A percentile compares a stretch with the other conserved stretches of the same genome.
Evolutionary conservation across 2,113 vertebrate genomes (phyloP).

Genomic region (Amphiprion ocellaris): DNA sequence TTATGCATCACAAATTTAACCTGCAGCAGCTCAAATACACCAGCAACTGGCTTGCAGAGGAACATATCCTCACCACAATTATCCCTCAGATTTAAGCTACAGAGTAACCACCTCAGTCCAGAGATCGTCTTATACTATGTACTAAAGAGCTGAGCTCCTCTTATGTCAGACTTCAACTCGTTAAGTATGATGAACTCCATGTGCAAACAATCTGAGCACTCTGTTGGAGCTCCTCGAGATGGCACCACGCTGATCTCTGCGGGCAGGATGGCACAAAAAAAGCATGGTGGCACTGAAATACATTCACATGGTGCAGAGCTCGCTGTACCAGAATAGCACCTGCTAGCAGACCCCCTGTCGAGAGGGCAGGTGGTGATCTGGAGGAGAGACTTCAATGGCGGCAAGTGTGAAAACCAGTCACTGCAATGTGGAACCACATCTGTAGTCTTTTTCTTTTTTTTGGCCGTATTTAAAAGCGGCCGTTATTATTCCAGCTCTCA

Average conservation of each 20-base stretch:
- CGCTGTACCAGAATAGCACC: conserved; percentile 63
- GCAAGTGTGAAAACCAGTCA: conserved; percentile 43
- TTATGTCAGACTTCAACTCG: not conserved
- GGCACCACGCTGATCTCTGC: conserved; percentile 54
- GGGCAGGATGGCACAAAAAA: conserved; percentile 17
- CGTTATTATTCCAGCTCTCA: conserved; percentile 67
- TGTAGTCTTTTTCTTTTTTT: conserved; percentile 31
- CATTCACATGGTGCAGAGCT: conserved; percentile 25
- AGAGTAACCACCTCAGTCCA: not conserved
- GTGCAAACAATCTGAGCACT: conserved; percentile 48
- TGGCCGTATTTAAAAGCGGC: conserved; percentile 17
- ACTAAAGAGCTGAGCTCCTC: conserved; percentile 32
- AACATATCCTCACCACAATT: not conserved
- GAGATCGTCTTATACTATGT: conserved; percentile 1
- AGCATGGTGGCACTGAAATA: conserved; percentile 19
- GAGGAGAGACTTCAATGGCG: conserved; percentile 20
- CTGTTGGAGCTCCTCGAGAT: conserved; percentile 62
- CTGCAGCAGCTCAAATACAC: not conserved
- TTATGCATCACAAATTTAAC: not conserved
- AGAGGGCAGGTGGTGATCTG: conserved; percentile 71
- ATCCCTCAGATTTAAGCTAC: not conserved
- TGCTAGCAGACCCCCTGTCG: conserved; percentile 61
- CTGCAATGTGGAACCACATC: conserved; percentile 39
- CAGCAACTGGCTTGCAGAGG: too few relatives aligned
- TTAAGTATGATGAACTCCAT: conserved; percentile 48